phyloP scores from a whole-genome alignment of 2,888 invertebrate genomes.

The Unio pictorum region DNA sequence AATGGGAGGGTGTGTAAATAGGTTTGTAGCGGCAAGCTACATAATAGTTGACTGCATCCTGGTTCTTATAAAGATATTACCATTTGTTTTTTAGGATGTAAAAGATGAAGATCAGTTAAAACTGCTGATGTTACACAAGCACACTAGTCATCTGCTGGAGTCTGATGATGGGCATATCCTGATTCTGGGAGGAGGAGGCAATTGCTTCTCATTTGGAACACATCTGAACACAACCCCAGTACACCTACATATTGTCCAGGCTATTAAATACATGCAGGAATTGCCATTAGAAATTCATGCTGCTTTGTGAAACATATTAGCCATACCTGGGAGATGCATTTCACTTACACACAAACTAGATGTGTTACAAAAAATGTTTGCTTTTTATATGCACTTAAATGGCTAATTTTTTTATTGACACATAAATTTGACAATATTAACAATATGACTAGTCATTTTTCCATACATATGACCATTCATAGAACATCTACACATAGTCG shows the following conservation, averaged over 20 bases:
- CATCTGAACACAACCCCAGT: slow-evolving; percentile 70
- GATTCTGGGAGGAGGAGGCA: slow-evolving; percentile 73
- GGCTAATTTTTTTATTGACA: no score
- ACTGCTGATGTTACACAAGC: slow-evolving; percentile 68
- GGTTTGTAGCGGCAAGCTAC: no score
- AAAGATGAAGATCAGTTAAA: slow-evolving; percentile 33
- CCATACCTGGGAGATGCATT: not conserved
- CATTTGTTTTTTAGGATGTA: slow-evolving; percentile 50
- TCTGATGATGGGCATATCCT: slow-evolving; percentile 52
- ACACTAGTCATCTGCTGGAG: slow-evolving; percentile 55
- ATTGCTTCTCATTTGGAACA: slow-evolving; percentile 75
- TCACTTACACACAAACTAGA: no score
- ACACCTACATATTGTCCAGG: slow-evolving; percentile 41
- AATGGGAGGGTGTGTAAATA: no score
- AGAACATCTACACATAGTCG: no score
- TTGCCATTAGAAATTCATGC: no score
- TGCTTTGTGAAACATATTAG: not conserved
- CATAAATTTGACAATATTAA: no score
- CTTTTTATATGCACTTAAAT: no score
- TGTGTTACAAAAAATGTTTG: no score
- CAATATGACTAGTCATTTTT: no score
- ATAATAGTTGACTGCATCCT: no score
- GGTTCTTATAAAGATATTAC: not conserved
- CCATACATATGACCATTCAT: no score
- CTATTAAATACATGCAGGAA: slow-evolving; percentile 1